Evolutionary conservation across 2,888 invertebrate species (phyloP).

Genomic region (Synanthedon vespiformis): DNA sequence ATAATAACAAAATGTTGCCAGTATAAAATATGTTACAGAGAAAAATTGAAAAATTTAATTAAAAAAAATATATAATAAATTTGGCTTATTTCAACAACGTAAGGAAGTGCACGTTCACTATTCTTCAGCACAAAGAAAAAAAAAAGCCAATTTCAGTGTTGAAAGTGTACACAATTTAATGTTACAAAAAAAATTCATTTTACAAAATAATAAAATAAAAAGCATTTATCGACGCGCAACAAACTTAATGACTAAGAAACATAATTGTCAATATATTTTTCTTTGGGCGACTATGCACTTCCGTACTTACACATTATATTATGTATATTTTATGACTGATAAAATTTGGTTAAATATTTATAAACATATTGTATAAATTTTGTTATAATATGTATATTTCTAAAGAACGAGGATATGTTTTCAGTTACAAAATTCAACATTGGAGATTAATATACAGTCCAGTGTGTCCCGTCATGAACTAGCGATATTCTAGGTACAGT

Average conservation of each 20-base stretch:
- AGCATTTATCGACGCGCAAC: not conserved
- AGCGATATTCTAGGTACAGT: too few relatives aligned
- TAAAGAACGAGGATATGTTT: too few relatives aligned
- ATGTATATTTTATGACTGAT: too few relatives aligned
- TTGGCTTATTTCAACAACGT: conserved; percentile 17
- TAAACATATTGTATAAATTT: too few relatives aligned
- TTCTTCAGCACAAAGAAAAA: conserved; percentile 66
- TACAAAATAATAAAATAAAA: conserved; percentile 3
- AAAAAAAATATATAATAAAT: too few relatives aligned
- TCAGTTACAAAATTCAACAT: too few relatives aligned
- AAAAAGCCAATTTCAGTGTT: conserved; percentile 22
- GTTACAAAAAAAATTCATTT: conserved; percentile 25
- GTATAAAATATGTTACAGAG: conserved; percentile 19
- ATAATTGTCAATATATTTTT: not conserved
- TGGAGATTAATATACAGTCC: too few relatives aligned
- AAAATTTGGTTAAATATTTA: too few relatives aligned
- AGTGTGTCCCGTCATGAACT: too few relatives aligned
- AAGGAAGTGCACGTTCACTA: conserved; percentile 71
- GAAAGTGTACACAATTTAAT: conserved; percentile 41
- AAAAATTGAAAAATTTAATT: conserved; percentile 9
- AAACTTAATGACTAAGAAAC: conserved; percentile 1
- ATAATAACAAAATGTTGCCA: conserved; percentile 24
- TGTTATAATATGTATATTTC: too few relatives aligned
- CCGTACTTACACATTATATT: conserved; percentile 31
- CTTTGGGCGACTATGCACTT: conserved; percentile 42